Evolutionary conservation across 2,113 vertebrate species (phyloP), one percentile per base, ranked within the genome.

Genomic region (Bubalus kerabau): DNA sequence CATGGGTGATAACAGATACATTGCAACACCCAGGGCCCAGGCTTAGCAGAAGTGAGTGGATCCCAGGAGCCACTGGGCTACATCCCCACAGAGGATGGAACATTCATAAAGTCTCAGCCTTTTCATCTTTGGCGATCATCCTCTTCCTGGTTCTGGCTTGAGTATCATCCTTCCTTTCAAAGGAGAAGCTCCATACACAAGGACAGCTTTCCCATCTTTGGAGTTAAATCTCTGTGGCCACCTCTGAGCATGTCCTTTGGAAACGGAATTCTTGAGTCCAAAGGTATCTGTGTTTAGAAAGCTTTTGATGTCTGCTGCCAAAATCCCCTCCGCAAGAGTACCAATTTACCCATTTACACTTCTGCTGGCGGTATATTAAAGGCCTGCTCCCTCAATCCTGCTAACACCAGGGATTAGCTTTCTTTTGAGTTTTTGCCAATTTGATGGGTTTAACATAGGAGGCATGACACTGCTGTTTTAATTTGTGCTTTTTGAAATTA

Each of bases 381-480:
- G 43, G 12, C 36, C 21, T 11, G 74, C 36, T 97, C 50, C 28
- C 86, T 78, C 67, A 40, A 57, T 85, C 24, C 62, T 21, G 57
- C 74, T 90, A 95, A 93, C 43, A 52, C 32, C 28, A 12, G 50
- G 40, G 43, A 85, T 98, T 94, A 50, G 48, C 14, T 30, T 91
- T 97, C 91, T 96, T 95, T 67, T 90, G 87, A 88, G n/a, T 96
- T 83, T 92, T 84, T 83, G 91, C 64, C 91, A 90, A 2, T 91
- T 43, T 52, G 30, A 62, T 62, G 59, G 83, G 46, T 89, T 93
- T 93, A 78, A 62, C 32, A 56, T 16, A 24, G 26, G 43, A 83
- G 52, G 81, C 32, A 91, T 43, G 93, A 48, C 82, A 48, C 82
- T 97, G 87, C 86, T 94, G 36, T 87, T 96, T 85, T 91, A 91